These are phyloP conservation scores for Drosophila dunni DNA, from an alignment of 1,140 invertebrate genomes.

Conservation along the genomic window DNA sequence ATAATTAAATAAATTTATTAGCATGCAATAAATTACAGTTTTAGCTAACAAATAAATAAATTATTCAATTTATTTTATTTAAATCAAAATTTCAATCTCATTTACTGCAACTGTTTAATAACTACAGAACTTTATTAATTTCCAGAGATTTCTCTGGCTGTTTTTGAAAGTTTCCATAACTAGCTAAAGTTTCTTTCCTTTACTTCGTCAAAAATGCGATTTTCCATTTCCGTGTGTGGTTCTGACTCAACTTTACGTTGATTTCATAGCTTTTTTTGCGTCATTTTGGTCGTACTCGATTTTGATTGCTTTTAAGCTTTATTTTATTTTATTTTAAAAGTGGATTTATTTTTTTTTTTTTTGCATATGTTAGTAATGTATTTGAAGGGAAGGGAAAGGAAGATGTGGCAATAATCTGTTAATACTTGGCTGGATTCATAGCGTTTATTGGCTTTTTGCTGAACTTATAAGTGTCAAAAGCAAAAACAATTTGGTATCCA, in stretches of 20 bases:
- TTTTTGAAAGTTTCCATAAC: too few relatives aligned
- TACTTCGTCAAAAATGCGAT: not conserved
- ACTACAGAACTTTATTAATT: too few relatives aligned
- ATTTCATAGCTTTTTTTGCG: not conserved
- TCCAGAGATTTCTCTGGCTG: too few relatives aligned
- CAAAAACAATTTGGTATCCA: slow-evolving; percentile 68
- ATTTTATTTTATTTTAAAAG: not conserved
- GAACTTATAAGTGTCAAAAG: slow-evolving; percentile 10
- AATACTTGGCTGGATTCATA: slow-evolving; percentile 7
- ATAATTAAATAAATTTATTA: not conserved
- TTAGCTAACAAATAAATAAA: not conserved
- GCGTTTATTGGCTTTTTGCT: slow-evolving; percentile 25
- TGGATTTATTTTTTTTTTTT: not conserved
- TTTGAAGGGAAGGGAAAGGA: not conserved
- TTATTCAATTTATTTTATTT: too few relatives aligned
- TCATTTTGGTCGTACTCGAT: too few relatives aligned
- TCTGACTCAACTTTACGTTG: not conserved
- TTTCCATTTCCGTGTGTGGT: not conserved
- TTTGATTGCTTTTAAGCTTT: not conserved
- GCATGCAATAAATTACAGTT: not conserved
- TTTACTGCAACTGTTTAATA: too few relatives aligned
- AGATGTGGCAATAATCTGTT: not conserved
- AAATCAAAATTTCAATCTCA: too few relatives aligned
- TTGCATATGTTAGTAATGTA: not conserved
- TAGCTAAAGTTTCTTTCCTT: not conserved